Evolutionary conservation across 2,113 vertebrate genomes (phyloP).

Genomic region (Mixornis gularis): DNA sequence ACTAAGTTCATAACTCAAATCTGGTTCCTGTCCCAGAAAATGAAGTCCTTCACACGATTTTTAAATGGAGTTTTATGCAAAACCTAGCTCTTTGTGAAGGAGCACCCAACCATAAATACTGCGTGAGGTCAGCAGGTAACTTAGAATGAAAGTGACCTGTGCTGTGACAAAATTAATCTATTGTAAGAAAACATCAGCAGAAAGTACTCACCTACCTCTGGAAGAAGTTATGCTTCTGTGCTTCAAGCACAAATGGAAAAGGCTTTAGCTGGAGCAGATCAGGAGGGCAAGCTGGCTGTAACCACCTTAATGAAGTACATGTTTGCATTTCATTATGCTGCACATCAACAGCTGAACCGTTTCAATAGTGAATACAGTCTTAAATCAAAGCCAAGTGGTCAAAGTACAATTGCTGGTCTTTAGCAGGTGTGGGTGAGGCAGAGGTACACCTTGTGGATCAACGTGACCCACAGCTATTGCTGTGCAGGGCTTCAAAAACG

Average conservation of each 20-base stretch:
- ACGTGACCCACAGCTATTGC: rapidly evolving
- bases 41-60: not conserved
- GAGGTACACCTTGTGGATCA: not conserved
- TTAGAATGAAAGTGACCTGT: not conserved
- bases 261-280: not conserved
- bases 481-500: not conserved
- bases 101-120: not conserved
- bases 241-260: not conserved
- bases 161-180: not conserved
- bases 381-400: not conserved
- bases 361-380: not conserved
- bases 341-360: not conserved
- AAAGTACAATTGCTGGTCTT: not conserved
- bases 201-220: not conserved
- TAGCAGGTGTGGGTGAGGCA: not conserved
- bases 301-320: not conserved
- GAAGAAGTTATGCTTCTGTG: not conserved
- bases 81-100: not conserved
- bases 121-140: not conserved
- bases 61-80: not conserved
- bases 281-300: not conserved
- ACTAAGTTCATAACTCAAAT: not conserved
- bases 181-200: not conserved
- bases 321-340: not conserved
- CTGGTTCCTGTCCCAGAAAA: not conserved